These are phyloP conservation scores for Noctua pronuba DNA, from an alignment of 2,888 invertebrate species.

Conservation along the genomic window DNA sequence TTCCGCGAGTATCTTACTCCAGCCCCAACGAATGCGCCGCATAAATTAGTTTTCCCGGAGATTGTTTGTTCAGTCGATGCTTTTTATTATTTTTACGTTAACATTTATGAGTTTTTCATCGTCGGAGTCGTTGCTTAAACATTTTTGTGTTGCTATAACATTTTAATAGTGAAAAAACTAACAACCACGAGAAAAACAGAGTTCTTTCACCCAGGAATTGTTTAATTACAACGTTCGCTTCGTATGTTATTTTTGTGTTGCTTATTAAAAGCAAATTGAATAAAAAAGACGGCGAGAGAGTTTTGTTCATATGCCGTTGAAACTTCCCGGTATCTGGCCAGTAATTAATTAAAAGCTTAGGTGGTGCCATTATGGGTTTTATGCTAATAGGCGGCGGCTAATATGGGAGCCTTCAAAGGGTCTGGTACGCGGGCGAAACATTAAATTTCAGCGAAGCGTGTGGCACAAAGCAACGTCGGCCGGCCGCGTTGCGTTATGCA, in stretches of 20 bases:
- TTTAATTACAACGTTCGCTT: constrained; percentile 69
- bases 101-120: constrained; percentile 86
- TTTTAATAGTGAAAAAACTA: constrained; percentile 66
- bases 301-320: constrained; percentile 72
- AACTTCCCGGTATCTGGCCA: constrained; percentile 78
- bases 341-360: constrained; percentile 89
- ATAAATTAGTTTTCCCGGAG: constrained; percentile 89
- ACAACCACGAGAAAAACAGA: constrained; percentile 44
- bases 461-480: constrained; percentile 74
- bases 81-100: constrained; percentile 83
- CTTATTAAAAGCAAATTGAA: constrained; percentile 77
- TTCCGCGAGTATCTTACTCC: constrained; percentile 79
- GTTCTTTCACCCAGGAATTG: constrained; percentile 65
- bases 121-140: constrained; percentile 63
- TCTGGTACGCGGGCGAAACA: constrained; percentile 77
- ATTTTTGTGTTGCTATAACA: constrained; percentile 65
- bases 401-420: constrained; percentile 86
- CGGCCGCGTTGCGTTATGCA: constrained; percentile 64
- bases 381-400: constrained; percentile 86
- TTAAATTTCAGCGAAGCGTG: constrained; percentile 83
- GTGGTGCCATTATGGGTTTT: constrained; percentile 86
- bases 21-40: constrained; percentile 81
- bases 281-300: constrained; percentile 74
- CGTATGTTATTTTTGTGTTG: constrained; percentile 62
- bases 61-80: constrained; percentile 86